Evolutionary conservation across 1,140 invertebrate species (phyloP).

Genomic region (Armadillidium nasatum): DNA sequence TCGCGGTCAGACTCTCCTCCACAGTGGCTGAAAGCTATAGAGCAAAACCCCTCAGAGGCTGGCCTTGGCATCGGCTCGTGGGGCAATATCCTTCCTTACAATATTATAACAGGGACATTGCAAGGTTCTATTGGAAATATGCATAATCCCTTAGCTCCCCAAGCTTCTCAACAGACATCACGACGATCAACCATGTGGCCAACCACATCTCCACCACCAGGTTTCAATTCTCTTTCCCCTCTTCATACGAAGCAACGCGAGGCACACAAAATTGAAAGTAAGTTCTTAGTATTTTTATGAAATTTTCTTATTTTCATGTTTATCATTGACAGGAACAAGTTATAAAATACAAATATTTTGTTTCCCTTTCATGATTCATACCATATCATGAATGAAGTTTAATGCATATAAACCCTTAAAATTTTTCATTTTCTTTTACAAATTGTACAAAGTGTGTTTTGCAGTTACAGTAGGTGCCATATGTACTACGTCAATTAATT

Average conservation of each 20-base stretch:
- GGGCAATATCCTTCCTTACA: slow-evolving; percentile 10
- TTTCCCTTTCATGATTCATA: too few relatives aligned
- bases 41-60: slow-evolving; percentile 49
- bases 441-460: too few relatives aligned
- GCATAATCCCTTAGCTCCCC: neutral
- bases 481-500: too few relatives aligned
- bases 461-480: too few relatives aligned
- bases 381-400: too few relatives aligned
- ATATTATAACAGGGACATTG: slow-evolving; percentile 26
- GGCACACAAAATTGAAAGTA: slow-evolving; percentile 43
- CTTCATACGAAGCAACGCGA: slow-evolving; percentile 40
- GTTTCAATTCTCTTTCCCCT: slow-evolving; percentile 41
- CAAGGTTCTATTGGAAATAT: slow-evolving; percentile 36
- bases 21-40: slow-evolving; percentile 55
- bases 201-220: slow-evolving; percentile 43
- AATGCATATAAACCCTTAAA: too few relatives aligned
- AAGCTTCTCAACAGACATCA: slow-evolving; percentile 5
- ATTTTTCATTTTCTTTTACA: neutral
- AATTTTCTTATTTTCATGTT: too few relatives aligned
- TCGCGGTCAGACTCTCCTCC: slow-evolving; percentile 50
- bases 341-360: too few relatives aligned
- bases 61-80: slow-evolving; percentile 26
- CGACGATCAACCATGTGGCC: slow-evolving; percentile 37
- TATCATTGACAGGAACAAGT: too few relatives aligned
- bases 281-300: neutral